Evolutionary conservation across 2,113 vertebrate species (phyloP).

Genomic region (Athene noctua): DNA sequence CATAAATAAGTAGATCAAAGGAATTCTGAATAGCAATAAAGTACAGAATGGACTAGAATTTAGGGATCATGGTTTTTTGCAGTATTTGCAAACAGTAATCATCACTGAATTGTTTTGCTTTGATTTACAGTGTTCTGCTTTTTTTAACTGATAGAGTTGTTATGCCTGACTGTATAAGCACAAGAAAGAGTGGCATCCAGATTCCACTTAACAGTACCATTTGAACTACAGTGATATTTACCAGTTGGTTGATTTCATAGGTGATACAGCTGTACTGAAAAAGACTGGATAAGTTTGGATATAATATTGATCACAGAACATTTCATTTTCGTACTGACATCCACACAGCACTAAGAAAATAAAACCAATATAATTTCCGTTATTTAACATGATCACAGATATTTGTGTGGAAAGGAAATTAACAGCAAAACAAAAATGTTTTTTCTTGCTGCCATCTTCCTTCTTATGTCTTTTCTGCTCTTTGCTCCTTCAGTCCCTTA

Average conservation of each 20-base stretch:
- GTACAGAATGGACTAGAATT: neutral
- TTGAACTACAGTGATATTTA: neutral
- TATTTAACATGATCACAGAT: neutral
- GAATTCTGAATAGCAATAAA: neutral
- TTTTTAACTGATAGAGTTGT: neutral
- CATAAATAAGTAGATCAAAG: neutral
- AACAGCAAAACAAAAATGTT: neutral
- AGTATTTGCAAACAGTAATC: neutral
- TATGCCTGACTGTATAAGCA: neutral
- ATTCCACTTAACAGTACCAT: neutral
- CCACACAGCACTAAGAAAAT: neutral
- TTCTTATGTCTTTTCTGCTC: neutral
- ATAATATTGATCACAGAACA: neutral
- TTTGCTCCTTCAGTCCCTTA: slow-evolving; percentile 11
- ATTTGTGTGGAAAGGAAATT: neutral
- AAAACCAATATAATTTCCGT: neutral
- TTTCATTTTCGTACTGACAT: neutral
- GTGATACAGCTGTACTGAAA: neutral
- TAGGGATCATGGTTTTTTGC: neutral
- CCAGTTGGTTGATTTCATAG: neutral
- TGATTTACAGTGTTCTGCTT: neutral
- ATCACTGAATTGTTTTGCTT: neutral
- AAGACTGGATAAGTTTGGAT: neutral
- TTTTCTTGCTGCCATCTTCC: neutral
- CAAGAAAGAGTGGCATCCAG: neutral